Base-by-base conservation (phyloP, 2,888 invertebrate genomes). In the Drosophila incognita region DNA sequence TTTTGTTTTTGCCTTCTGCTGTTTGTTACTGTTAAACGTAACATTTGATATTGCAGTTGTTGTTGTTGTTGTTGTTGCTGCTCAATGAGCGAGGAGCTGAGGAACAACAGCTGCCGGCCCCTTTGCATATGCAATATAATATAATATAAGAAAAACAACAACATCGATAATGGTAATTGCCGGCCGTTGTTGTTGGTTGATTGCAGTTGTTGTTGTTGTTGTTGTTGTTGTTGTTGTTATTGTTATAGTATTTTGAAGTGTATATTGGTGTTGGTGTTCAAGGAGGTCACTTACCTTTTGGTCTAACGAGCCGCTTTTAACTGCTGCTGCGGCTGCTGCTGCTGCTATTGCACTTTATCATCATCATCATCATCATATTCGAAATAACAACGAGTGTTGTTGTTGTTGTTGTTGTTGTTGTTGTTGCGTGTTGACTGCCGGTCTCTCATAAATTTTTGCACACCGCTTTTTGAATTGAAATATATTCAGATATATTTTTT, bases 261-360 rank as follows among this genome's bases (percentile, higher is more conserved):
- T 49, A 53, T 60, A 33, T 68, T 61, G 51, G 51, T 80, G 38
- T 67, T 76, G 27, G 49, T 74, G 33, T 72, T 33, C 53, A 35
- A 66, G 81, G 69, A 84, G 84, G 89, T 85, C 84, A 85, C 84
- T 85, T 85, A 85, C 84, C 84, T 85, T 89, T 85, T 58, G 72
- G 53, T 69, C 54, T 75, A 58, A 51, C 48, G 64, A 64, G 77
- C 73, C 70, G 69, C 84, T 80, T 56, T 76, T 74, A 54, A 69
- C 58, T 76, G 36, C 53, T 57, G 40, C 52, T 60, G 70, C 40
- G 53, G 62, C 40, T 61, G 21, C 31, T 63, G 57, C 11, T 46
- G 62, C 60, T 13, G 54, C 35, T 21, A 54, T 46, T 64, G 79
- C 69, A 62, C 60, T 74, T 66, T 78, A 61, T 60, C 49, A 63